Evolutionary conservation across 1,140 invertebrate species (phyloP).

Genomic region (Planococcus citri): DNA sequence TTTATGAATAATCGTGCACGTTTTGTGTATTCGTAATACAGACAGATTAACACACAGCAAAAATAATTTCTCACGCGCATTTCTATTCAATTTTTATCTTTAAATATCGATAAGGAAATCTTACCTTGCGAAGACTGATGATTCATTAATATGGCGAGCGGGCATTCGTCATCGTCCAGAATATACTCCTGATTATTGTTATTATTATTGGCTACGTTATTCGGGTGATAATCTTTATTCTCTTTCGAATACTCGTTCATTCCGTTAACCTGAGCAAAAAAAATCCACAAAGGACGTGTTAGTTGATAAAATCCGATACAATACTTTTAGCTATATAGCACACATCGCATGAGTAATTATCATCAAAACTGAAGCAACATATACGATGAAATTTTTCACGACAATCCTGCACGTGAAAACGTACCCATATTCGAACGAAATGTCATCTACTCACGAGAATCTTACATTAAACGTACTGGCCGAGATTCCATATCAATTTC

Average conservation of each 20-base stretch:
- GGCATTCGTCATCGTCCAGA: slow-evolving; percentile 93
- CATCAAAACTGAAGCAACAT: neutral
- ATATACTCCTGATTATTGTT: slow-evolving; percentile 63
- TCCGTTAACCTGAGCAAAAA: slow-evolving; percentile 9
- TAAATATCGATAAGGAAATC: slow-evolving; percentile 30
- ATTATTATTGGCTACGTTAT: slow-evolving; percentile 27
- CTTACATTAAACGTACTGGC: too few relatives aligned
- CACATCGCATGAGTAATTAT: neutral
- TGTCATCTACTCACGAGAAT: too few relatives aligned
- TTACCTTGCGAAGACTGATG: slow-evolving; percentile 70
- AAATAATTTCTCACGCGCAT: too few relatives aligned
- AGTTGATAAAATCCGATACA: too few relatives aligned
- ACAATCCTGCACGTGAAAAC: too few relatives aligned
- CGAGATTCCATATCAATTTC: too few relatives aligned
- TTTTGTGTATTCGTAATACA: too few relatives aligned
- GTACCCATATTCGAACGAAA: too few relatives aligned
- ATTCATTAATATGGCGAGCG: slow-evolving; percentile 85
- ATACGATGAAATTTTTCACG: neutral
- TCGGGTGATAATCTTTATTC: neutral
- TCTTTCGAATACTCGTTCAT: neutral
- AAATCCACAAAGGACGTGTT: neutral
- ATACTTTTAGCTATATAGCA: too few relatives aligned
- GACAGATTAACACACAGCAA: too few relatives aligned
- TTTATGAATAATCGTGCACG: too few relatives aligned
- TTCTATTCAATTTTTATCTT: too few relatives aligned